Evolutionary conservation across 2,888 invertebrate genomes (phyloP), one percentile per base, ranked within the genome.

Genomic region (Abrostola triplasia): DNA sequence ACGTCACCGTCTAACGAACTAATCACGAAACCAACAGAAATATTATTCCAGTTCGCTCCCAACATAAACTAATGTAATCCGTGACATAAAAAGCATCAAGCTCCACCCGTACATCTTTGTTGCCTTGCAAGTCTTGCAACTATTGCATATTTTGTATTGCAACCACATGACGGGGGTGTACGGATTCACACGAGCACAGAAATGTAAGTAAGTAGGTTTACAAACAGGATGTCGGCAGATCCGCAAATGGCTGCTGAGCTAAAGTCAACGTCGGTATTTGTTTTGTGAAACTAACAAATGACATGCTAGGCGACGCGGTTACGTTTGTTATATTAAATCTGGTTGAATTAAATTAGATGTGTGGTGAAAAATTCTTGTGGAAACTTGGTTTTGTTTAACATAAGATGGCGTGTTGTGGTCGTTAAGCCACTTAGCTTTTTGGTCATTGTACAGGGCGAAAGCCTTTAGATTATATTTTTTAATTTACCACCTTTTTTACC

Each of bases 161-260:
- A 44, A 47, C 65, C 77, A 49, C 71, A 73, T 79, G 70, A 76
- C 70, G 70, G 73, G 73, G 77, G 81, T 81, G 76, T 74, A 80
- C 70, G 73, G 80, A 68, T 82, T 80, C 77, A 76, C 81, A 74
- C 81, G 74, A 77, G 80, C 76, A 73, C 1, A 78, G 81, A 79
- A 82, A 86, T 83, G 83, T 82, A 77, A 79, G 79, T 81, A 81
- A 84, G 80, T 81, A 81, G 76, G 80, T 83, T 85, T 79, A 80
- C 81, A 82, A 80, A 84, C 76, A 78, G 82, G 81, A 81, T 78
- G 76, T 67, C 73, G 72, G 72, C 73, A 74, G 79, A 79, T 83
- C 80, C 82, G 79, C 82, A 83, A 85, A 84, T 84, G 85, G 80
- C 73, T 77, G 76, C 75, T 73, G 75, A 81, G 80, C 82, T 78